Base-by-base conservation (phyloP, 1,140 invertebrate genomes). In the Eupeodes corollae region DNA sequence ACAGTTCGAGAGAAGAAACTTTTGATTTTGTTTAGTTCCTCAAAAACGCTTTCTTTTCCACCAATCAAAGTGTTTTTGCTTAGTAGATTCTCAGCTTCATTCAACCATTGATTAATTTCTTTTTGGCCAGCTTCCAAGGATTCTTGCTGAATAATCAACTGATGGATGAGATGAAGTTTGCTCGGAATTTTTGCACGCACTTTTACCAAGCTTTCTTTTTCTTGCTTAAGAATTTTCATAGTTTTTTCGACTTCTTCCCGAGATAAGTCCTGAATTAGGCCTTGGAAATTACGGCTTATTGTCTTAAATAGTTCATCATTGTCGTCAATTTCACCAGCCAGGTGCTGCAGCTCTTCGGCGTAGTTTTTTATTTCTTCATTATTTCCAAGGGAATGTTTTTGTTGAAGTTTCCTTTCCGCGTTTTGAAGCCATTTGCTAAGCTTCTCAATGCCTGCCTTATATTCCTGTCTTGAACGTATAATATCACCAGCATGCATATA, bases 401-500 rank as follows among this genome's bases (percentile, higher is more conserved):
- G 57, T 15, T 75, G 72, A 1, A 92, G 62, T 31, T 83, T 68
- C 12, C 71, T 62, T 58, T 94, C 88, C 5, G 88, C 86, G 48
- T 79, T 78, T 18, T 78, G 71, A 31, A 95, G 67, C 91, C 91
- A 95, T 1, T 73, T 72, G 42, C 86, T 83, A 1, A 95, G 69
- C 10, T 76, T 75, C 44, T 84, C 79, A 6, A 92, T 76, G 5
- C 88, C 88, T 0, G 75, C 66, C 39, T 83, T 76, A 63, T 92
- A 91, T 51, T 90, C 85, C 58, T 86, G 82, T 12, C 85, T 75
- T 47, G 85, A 84, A 48, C 88, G 74, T 1, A 91, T 73, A 14
- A 91, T 81, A 58, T 92, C 87, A 18, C 91, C 90, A 30, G 87
- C 84, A 54, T 91, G 83, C 70, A 91, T 86, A 59, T 92, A 92